Percentiles rank a stretch among this genome's conserved stretches.
phyloP scores from a whole-genome alignment of 2,113 vertebrate species.

The Pampusana beccarii region DNA sequence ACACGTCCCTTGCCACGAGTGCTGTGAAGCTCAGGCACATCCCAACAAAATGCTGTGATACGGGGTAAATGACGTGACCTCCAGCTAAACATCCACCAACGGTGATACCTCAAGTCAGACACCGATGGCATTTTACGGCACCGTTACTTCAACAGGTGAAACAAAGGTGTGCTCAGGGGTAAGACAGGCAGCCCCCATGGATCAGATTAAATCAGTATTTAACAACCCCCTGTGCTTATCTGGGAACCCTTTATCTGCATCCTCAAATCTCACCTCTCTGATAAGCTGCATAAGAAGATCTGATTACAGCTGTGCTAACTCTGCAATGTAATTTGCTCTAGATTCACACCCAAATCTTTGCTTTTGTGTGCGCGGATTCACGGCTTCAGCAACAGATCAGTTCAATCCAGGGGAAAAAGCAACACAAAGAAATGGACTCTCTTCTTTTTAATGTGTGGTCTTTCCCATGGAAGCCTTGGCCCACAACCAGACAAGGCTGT shows the following conservation, averaged over 20 bases:
- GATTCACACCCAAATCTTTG: background rate
- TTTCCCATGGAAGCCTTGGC: background rate
- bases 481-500: background rate
- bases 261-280: background rate
- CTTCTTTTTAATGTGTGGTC: accelerated
- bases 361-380: background rate
- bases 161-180: too few relatives aligned
- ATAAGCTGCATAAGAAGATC: background rate
- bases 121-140: accelerated
- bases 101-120: too few relatives aligned
- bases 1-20: background rate
- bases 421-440: background rate
- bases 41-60: background rate
- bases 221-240: accelerated
- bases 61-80: background rate
- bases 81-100: background rate
- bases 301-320: background rate
- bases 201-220: too few relatives aligned
- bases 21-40: background rate
- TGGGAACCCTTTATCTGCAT: background rate
- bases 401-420: background rate
- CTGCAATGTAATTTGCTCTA: accelerated
- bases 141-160: background rate
- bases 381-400: accelerated
- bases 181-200: background rate